Percentiles rank a stretch among this genome's conserved stretches.
Conservation (phyloP, 2,888 invertebrate species). For the Anthophora plumipes region DNA sequence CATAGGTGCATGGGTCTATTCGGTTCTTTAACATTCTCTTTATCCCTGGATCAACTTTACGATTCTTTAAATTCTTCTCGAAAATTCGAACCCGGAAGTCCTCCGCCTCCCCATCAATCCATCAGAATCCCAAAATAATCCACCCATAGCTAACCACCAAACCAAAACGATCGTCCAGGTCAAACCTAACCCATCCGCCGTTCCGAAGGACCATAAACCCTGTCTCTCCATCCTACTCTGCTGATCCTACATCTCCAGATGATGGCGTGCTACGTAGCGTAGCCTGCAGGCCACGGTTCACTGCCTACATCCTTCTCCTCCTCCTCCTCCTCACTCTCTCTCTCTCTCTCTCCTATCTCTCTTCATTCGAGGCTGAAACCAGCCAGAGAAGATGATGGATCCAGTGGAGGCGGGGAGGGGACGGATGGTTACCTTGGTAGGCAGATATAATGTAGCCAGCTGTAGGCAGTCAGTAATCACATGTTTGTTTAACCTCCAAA, state of each 20-base stretch:
- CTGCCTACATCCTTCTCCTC: conserved; percentile 53
- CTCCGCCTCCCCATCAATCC: neutral
- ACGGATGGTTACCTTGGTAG: conserved; percentile 81
- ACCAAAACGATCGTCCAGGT: conserved; percentile 46
- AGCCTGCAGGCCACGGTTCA: conserved; percentile 67
- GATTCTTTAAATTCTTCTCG: too few species aligned
- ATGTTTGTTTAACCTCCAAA: conserved; percentile 85
- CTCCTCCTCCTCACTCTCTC: neutral
- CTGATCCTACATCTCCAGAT: conserved; percentile 32
- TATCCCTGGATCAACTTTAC: too few species aligned
- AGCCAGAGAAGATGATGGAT: conserved; percentile 66
- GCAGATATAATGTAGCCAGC: conserved; percentile 84
- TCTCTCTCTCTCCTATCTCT: conserved; percentile 30
- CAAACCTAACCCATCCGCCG: conserved; percentile 63
- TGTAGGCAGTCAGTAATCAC: conserved; percentile 84
- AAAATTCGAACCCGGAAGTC: conserved; percentile 10
- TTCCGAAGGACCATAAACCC: conserved; percentile 64
- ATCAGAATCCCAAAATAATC: too few species aligned
- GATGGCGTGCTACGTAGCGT: conserved; percentile 69
- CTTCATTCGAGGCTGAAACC: conserved; percentile 33
- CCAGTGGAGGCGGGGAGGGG: conserved; percentile 58
- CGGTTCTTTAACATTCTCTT: too few species aligned
- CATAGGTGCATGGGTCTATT: too few species aligned
- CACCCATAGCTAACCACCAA: neutral
- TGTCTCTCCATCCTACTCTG: conserved; percentile 38